Evolutionary conservation across 2,113 vertebrate genomes (phyloP).

Genomic region (Coptodon rendalli): DNA sequence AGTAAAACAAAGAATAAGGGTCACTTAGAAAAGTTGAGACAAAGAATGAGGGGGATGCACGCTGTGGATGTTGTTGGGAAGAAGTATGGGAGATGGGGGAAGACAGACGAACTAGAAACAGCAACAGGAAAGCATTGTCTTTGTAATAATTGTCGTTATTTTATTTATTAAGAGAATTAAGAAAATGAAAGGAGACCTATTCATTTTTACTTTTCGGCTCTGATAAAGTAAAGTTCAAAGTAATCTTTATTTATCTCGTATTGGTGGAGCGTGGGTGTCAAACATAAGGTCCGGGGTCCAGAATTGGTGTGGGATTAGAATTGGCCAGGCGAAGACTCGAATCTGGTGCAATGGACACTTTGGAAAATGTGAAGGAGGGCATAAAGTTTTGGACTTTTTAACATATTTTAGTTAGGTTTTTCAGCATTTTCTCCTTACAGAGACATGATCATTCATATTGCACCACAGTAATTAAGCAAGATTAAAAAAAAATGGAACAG

Average conservation of each 20-base stretch:
- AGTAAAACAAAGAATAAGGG: not conserved
- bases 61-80: not conserved
- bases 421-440: not conserved
- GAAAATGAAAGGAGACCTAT: not conserved
- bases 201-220: not conserved
- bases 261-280: not conserved
- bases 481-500: not conserved
- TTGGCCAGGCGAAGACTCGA: not conserved
- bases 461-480: not conserved
- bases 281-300: not conserved
- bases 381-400: not conserved
- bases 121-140: not conserved
- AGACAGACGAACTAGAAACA: not conserved
- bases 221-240: not conserved
- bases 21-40: not conserved
- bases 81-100: not conserved
- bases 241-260: not conserved
- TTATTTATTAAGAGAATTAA: not conserved
- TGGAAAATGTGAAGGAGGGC: not conserved
- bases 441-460: not conserved
- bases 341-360: not conserved
- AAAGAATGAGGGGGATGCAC: not conserved
- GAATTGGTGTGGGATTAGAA: not conserved
- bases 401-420: not conserved
- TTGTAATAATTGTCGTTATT: not conserved